Evolutionary conservation across 35 echinoderm and acorn worm genomes (phyloP).

Genomic region (Stichopus chloronotus): DNA sequence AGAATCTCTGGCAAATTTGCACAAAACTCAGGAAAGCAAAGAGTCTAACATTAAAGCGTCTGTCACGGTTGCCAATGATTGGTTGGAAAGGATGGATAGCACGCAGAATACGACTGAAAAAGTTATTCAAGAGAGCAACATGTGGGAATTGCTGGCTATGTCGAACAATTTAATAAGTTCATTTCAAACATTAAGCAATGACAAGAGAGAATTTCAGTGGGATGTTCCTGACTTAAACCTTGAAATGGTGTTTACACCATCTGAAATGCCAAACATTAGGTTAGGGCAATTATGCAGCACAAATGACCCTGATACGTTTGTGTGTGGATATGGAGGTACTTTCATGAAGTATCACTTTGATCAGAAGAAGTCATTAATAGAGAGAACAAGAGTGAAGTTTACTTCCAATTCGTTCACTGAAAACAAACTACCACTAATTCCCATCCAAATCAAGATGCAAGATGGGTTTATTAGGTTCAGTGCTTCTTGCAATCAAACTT

Average conservation of each 20-base stretch:
- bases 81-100: background rate
- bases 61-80: background rate
- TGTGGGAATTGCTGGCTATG: conserved; percentile 38
- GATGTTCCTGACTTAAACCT: background rate
- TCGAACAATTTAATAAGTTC: background rate
- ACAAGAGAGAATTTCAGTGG: conserved; percentile 43
- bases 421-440: no score
- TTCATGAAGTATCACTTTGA: background rate
- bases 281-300: background rate
- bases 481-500: no score
- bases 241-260: background rate
- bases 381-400: background rate
- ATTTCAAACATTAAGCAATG: background rate
- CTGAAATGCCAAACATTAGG: background rate
- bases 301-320: background rate
- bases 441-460: no score
- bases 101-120: background rate
- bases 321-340: background rate
- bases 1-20: background rate
- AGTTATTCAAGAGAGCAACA: conserved; percentile 13
- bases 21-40: background rate
- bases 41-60: background rate
- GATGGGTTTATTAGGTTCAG: no score
- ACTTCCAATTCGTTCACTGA: background rate
- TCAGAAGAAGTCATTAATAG: background rate